Percentiles rank a stretch among this genome's conserved stretches.
phyloP scores from a whole-genome alignment of 2,888 invertebrate species.

The Thymelicus lineola region DNA sequence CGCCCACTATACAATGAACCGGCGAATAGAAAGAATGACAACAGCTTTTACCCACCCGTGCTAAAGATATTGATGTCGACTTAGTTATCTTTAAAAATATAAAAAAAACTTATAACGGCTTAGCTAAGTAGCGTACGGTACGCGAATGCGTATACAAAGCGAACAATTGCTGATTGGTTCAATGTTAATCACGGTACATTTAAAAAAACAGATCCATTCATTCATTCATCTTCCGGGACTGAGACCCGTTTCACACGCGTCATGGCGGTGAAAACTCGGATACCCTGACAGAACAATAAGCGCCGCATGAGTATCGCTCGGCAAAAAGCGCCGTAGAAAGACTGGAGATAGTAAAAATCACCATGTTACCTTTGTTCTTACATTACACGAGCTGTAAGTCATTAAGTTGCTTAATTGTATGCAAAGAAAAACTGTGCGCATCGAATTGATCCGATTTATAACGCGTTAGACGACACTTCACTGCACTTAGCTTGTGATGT shows the following conservation, averaged over 20 bases:
- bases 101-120: not conserved
- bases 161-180: conserved; percentile 13
- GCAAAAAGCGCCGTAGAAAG: conserved; percentile 51
- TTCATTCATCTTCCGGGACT: conserved; percentile 60
- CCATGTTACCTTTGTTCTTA: conserved; percentile 37
- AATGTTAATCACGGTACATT: conserved; percentile 51
- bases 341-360: conserved; percentile 42
- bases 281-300: conserved; percentile 61
- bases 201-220: conserved; percentile 47
- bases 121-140: not conserved
- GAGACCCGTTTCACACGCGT: conserved; percentile 54
- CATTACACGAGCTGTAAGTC: conserved; percentile 31
- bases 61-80: too few species aligned
- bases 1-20: not conserved
- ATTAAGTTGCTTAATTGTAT: conserved; percentile 35
- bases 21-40: not conserved
- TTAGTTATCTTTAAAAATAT: not conserved
- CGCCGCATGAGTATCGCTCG: conserved; percentile 49
- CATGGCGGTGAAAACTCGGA: conserved; percentile 48
- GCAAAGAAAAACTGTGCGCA: conserved; percentile 9
- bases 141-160: not conserved
- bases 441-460: conserved; percentile 24
- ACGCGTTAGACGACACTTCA: conserved; percentile 8
- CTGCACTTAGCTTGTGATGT: too few species aligned
- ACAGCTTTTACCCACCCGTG: too few species aligned